Evolutionary conservation across 2,113 vertebrate genomes (phyloP).

Genomic region (Gopherus flavomarginatus): DNA sequence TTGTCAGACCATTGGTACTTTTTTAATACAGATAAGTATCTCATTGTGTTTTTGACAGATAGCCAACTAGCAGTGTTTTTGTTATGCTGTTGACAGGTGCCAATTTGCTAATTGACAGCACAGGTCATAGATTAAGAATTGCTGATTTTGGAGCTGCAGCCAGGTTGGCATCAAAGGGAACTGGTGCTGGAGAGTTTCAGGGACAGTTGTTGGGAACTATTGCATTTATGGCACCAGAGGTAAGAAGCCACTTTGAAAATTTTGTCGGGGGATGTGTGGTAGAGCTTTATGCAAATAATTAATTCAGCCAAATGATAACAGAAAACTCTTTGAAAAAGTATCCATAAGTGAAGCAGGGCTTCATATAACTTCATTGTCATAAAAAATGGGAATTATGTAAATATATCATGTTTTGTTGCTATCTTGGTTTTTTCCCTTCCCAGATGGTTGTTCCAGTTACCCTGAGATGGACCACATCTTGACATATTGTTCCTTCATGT

Average conservation of each 20-base stretch:
- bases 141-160: constrained; percentile 93
- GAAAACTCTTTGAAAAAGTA: background rate
- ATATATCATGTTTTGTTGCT: rapidly evolving
- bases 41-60: constrained; percentile 31
- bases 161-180: constrained; percentile 92
- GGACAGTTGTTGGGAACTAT: constrained; percentile 92
- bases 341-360: background rate
- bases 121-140: constrained; percentile 90
- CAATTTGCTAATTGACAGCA: constrained; percentile 94
- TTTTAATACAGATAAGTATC: background rate
- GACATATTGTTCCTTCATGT: background rate
- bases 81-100: constrained; percentile 82
- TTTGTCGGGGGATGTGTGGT: background rate
- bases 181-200: constrained; percentile 93
- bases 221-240: constrained; percentile 94
- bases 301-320: background rate
- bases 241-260: constrained; percentile 66
- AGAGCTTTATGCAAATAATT: background rate
- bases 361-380: background rate
- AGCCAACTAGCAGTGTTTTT: constrained; percentile 53
- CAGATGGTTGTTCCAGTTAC: background rate
- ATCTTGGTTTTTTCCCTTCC: background rate
- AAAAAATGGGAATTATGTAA: background rate
- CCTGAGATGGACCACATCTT: background rate
- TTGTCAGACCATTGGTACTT: background rate